Evolutionary conservation across 2,113 vertebrate genomes (phyloP), one percentile per base, ranked within the genome.

Genomic region (Opisthocomus hoazin): DNA sequence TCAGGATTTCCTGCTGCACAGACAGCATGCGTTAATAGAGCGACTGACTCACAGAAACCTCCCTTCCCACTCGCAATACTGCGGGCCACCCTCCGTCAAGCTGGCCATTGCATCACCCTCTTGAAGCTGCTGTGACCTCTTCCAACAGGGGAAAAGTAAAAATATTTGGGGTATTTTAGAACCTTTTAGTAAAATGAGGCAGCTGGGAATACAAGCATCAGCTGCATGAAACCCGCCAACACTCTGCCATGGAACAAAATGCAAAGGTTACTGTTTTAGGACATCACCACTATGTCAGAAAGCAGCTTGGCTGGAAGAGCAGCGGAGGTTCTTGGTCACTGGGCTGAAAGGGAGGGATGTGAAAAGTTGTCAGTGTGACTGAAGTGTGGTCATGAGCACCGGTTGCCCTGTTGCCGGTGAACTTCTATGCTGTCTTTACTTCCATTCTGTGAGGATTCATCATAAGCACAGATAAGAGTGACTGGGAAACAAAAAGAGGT

Each of bases 11-110:
- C 80, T 78, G 80, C 60, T 43, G 53, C 83, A 88, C 0, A 0
- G 82, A 92, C 51, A 63, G 29, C 29, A 29, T 5, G 20, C 61
- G 48, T 63, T 53, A 74, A 69, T 5, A 87, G 54, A 87, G 45
- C 77, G 48, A 74, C 57, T 94, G 94, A 96, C 83, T 96, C 96
- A 90, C 56, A 81, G 95, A 71, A 83, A 92, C 60, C 76, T 96
- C 96, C 90, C 92, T 82, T 78, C 85, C 76, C 68, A 45, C 80
- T 68, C 4, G 21, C 58, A 58, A 9, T 26, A 39, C 43, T 1
- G 0, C 4, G 60, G 90, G 69, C 85, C 75, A 86, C 58, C 71
- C 60, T 90, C 69, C 69, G 90, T 74, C 76, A 58, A 83, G 83
- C 56, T 86, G 88, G 54, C 8, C 30, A 71, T 30, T 81, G 36